These are phyloP conservation scores for Cephus rjabovi DNA, from an alignment of 2,888 invertebrate species.

Conservation along the genomic window DNA sequence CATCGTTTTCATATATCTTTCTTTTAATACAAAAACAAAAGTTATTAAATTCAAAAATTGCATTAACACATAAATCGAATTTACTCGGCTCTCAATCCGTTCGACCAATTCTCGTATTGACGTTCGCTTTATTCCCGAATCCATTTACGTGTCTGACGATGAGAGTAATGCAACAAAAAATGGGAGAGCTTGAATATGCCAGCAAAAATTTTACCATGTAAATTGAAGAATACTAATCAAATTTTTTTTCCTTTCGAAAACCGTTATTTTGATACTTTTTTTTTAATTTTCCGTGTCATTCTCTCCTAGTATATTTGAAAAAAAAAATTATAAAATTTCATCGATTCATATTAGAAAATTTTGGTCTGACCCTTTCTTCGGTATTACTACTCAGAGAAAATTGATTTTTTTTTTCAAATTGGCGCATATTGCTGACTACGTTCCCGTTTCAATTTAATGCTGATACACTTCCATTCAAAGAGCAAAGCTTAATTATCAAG, in stretches of 20 bases:
- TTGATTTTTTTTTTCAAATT: background rate
- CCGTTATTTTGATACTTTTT: slow-evolving; percentile 6
- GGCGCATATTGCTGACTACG: background rate
- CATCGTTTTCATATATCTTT: background rate
- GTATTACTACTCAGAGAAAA: background rate
- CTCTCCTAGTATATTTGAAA: background rate
- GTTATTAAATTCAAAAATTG: background rate
- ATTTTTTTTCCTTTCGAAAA: background rate
- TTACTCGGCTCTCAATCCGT: background rate
- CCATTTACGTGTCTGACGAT: background rate
- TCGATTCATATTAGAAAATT: background rate
- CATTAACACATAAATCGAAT: background rate
- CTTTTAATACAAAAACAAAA: background rate
- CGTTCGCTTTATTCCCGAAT: background rate
- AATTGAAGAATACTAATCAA: slow-evolving; percentile 9
- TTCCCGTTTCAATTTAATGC: background rate
- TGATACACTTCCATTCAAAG: background rate
- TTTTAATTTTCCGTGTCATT: background rate
- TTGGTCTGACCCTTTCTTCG: background rate
- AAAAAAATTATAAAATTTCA: background rate
- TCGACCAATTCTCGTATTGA: background rate
- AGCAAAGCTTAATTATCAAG: background rate
- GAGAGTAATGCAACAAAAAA: background rate
- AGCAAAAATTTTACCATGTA: background rate
- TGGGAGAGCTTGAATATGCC: background rate